These are phyloP conservation scores for Whitmania pigra DNA, from an alignment of 1,140 invertebrate genomes.

Conservation along the genomic window DNA sequence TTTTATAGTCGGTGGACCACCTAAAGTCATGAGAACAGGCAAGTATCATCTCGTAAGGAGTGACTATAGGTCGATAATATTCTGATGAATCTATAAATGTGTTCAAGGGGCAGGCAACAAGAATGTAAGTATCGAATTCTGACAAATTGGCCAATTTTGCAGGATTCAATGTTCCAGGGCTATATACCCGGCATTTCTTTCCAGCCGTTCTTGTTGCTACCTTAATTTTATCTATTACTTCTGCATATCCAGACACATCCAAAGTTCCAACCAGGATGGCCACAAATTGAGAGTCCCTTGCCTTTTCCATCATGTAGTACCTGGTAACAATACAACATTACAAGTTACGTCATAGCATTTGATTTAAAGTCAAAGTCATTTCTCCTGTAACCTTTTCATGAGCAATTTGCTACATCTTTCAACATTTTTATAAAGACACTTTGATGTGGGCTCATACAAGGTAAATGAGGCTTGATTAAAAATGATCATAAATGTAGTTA, in stretches of 20 bases:
- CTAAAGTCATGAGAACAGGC: not conserved
- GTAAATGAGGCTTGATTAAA: too few species aligned
- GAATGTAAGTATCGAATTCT: conserved; percentile 1
- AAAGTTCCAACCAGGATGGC: conserved; percentile 1
- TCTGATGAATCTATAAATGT: not conserved
- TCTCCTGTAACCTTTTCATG: too few species aligned
- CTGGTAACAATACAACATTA: not conserved
- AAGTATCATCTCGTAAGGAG: not conserved
- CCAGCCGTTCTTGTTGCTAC: not conserved
- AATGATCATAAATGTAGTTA: too few species aligned
- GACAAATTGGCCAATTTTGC: not conserved
- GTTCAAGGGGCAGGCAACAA: conserved; percentile 3
- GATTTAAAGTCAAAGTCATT: too few species aligned
- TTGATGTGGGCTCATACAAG: too few species aligned
- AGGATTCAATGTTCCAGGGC: conserved; percentile 7
- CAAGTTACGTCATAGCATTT: too few species aligned
- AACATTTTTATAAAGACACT: too few species aligned
- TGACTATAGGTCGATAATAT: not conserved
- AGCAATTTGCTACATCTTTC: too few species aligned
- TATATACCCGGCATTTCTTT: conserved; percentile 2
- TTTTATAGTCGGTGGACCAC: not conserved
- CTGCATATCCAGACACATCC: not conserved
- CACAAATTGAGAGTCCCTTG: not conserved
- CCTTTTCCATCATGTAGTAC: conserved; percentile 9
- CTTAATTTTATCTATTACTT: conserved; percentile 8